Base-by-base conservation (phyloP, 2,797 vertebrate genomes). In the Brachyalestes nurse region DNA sequence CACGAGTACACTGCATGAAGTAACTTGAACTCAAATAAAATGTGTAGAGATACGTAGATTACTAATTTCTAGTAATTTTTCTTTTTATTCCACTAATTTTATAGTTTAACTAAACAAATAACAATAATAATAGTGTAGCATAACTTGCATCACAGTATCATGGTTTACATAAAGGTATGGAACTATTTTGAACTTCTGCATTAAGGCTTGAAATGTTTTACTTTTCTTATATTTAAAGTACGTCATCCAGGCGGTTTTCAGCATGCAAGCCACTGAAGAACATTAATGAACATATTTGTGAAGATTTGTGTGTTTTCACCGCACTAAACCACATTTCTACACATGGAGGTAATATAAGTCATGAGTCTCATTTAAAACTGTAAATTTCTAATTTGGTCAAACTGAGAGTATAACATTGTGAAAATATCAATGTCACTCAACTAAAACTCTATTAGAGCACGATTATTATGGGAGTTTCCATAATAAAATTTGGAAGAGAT, bases 211-310 rank as follows among this genome's bases (percentile, higher is more conserved):
- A 25, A 25, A 49, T 34, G 58, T 5, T 9, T 60, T 8, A 6
- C 9, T 42, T 60, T 40, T 6, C 25, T 72, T 28, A 55, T 34
- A 72, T 38, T 28, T 28, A 73, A 42, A 42, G 6, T 14, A 72
- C 51, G 23, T 16, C 25, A 72, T 19, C 17, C 55, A 40, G 72
- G 4, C 53, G 13, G 72, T 73, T 7, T 53, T 57, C 28, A 21
- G 28, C 19, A 38, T 58, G 53, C 51, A 14, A 73, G 42, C 34
- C 51, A 60, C 34, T 40, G 71, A 19, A 60, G 57, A 65, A 75
- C 34, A 64, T 75, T 65, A 64, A 64, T 28, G 5, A 75, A 17
- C 58, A 62, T 21, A 64, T 40, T 28, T 61, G 17, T 55, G 25
- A 66, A 66, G 7, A 66, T 16, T 1, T 69, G 23, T 70, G n/a